Evolutionary conservation across 2,888 invertebrate species (phyloP).

Genomic region (Limenitis camilla): DNA sequence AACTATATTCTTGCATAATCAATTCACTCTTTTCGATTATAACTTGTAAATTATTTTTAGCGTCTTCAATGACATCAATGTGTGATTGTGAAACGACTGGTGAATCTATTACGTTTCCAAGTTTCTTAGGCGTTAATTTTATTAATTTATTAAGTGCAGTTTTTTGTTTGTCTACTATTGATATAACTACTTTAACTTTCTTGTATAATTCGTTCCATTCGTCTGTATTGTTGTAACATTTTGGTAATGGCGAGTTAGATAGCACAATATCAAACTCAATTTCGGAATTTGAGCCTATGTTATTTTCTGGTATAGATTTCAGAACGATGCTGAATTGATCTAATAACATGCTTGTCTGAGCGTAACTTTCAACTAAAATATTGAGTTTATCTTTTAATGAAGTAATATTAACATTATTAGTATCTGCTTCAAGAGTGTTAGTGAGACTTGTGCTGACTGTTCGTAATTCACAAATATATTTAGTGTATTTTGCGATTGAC

Average conservation of each 20-base stretch:
- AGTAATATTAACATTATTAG: conserved; percentile 39
- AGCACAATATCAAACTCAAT: conserved; percentile 55
- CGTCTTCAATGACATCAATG: conserved; percentile 47
- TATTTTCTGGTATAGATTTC: conserved; percentile 62
- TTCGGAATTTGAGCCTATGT: conserved; percentile 34
- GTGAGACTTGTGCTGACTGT: conserved; percentile 59
- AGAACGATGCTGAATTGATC: conserved; percentile 81
- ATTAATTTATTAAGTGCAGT: conserved; percentile 46
- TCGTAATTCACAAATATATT: conserved; percentile 73
- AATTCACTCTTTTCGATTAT: conserved; percentile 39
- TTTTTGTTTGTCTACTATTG: conserved; percentile 54
- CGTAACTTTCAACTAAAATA: conserved; percentile 63
- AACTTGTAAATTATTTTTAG: conserved; percentile 39
- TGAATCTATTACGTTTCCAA: conserved; percentile 33
- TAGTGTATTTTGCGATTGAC: conserved; percentile 73
- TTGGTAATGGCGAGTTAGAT: conserved; percentile 50
- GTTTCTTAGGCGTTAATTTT: conserved; percentile 42
- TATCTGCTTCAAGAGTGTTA: conserved; percentile 47
- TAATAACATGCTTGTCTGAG: conserved; percentile 70
- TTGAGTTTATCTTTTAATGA: conserved; percentile 50
- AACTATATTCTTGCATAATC: conserved; percentile 46
- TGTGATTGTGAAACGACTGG: conserved; percentile 49
- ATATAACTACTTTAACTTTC: conserved; percentile 45
- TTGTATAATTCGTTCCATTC: conserved; percentile 53
- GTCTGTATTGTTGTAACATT: conserved; percentile 54